Conservation (phyloP, 2,888 invertebrate species). For the Xylophagus ater region DNA sequence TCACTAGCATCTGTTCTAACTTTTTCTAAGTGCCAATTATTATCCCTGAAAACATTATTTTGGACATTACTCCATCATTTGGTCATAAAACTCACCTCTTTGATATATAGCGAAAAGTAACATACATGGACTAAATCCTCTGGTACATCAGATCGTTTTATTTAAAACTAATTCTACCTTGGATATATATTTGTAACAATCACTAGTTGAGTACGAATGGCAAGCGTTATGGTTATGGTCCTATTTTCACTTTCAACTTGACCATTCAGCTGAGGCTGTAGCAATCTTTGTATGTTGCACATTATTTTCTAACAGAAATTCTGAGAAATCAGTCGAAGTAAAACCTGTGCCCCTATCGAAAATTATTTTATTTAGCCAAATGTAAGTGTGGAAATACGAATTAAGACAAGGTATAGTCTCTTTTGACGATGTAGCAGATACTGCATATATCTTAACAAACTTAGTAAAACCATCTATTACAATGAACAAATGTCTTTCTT, state of each 20-base stretch:
- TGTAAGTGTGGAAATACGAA: conserved; percentile 17
- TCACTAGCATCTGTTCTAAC: too few species aligned
- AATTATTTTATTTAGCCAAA: conserved; percentile 24
- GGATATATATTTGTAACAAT: conserved; percentile 12
- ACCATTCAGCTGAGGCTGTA: background rate
- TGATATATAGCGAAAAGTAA: too few species aligned
- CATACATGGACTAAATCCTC: conserved; percentile 23
- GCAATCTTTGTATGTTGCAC: conserved; percentile 6
- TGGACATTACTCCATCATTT: conserved; percentile 14
- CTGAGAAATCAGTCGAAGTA: conserved; percentile 26
- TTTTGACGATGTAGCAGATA: conserved; percentile 23
- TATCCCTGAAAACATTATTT: too few species aligned
- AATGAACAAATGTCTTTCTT: conserved; percentile 27
- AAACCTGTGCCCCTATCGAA: conserved; percentile 32
- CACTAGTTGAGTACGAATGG: conserved; percentile 6
- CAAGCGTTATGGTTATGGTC: conserved; percentile 13
- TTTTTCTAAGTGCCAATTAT: too few species aligned
- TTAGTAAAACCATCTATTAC: conserved; percentile 31
- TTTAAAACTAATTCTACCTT: conserved; percentile 22
- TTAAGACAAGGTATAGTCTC: conserved; percentile 23
- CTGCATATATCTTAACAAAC: conserved; percentile 26
- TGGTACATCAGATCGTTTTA: conserved; percentile 22
- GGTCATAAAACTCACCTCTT: conserved; percentile 18
- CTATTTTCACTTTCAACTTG: conserved; percentile 20
- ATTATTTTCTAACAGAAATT: conserved; percentile 23